These are phyloP conservation scores for Cheilosia variabilis DNA, from an alignment of 2,888 invertebrate species.

Conservation along the genomic window DNA sequence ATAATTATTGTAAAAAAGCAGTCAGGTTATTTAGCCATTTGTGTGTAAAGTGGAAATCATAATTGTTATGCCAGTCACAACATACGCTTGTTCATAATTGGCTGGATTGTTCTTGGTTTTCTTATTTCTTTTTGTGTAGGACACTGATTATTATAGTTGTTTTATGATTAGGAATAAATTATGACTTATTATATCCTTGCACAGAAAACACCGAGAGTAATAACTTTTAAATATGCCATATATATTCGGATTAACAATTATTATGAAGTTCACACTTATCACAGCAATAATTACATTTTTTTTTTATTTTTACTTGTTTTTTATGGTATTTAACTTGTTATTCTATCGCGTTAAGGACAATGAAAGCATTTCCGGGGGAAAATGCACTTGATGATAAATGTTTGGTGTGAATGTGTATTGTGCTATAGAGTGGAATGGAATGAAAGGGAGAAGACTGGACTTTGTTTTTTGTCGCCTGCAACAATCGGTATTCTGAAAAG, in stretches of 20 bases:
- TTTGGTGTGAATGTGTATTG: neutral
- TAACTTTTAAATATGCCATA: conserved; percentile 25
- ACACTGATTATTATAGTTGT: conserved; percentile 3
- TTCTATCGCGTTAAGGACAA: neutral
- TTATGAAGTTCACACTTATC: conserved; percentile 54
- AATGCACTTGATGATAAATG: neutral
- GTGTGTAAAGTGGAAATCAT: conserved; percentile 33
- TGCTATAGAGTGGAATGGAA: neutral
- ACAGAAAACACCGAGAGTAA: conserved; percentile 27
- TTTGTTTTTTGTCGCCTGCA: no score
- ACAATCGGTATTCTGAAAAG: no score
- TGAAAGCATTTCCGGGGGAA: conserved; percentile 7
- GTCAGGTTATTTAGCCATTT: conserved; percentile 35
- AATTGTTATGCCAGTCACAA: conserved; percentile 3
- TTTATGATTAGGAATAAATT: conserved; percentile 19
- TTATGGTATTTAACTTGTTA: neutral
- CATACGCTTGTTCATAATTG: neutral
- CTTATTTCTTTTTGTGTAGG: neutral
- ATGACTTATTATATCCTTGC: neutral
- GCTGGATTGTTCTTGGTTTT: conserved; percentile 15
- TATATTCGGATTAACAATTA: conserved; percentile 17
- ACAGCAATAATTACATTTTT: conserved; percentile 50
- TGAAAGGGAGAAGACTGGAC: neutral
- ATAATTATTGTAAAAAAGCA: conserved; percentile 48
- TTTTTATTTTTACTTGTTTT: neutral